Evolutionary conservation across 2,797 vertebrate genomes (phyloP).

Genomic region (Dendrocincla tyrannina): DNA sequence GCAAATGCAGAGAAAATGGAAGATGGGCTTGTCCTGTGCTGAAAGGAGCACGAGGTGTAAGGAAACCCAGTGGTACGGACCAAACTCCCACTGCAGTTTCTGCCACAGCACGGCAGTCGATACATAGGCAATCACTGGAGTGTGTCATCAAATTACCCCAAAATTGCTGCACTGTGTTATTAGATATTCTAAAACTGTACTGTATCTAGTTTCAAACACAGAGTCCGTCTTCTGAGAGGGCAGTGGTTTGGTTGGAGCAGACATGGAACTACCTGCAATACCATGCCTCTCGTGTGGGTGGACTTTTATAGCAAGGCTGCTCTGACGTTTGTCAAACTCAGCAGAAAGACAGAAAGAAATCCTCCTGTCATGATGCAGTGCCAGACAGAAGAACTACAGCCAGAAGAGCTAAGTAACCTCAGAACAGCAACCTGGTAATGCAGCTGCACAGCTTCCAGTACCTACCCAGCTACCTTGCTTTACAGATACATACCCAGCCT

Average conservation of each 20-base stretch:
- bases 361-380: accelerated
- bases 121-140: not conserved
- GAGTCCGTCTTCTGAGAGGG: not conserved
- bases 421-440: not conserved
- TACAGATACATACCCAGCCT: not conserved
- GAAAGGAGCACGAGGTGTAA: not conserved
- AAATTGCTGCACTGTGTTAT: not conserved
- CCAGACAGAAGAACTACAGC: not conserved
- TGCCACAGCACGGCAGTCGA: not conserved
- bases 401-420: not conserved
- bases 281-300: accelerated
- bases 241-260: not conserved
- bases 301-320: not conserved
- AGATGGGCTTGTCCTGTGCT: not conserved
- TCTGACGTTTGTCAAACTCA: not conserved
- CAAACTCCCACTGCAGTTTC: not conserved
- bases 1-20: not conserved
- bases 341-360: not conserved
- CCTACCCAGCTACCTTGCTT: not conserved
- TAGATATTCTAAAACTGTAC: not conserved
- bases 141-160: not conserved
- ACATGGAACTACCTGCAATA: not conserved
- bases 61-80: not conserved
- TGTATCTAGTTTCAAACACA: not conserved
- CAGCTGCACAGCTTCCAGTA: not conserved